Base-by-base conservation (phyloP, 2,888 invertebrate species). In the Apodemia mormo region DNA sequence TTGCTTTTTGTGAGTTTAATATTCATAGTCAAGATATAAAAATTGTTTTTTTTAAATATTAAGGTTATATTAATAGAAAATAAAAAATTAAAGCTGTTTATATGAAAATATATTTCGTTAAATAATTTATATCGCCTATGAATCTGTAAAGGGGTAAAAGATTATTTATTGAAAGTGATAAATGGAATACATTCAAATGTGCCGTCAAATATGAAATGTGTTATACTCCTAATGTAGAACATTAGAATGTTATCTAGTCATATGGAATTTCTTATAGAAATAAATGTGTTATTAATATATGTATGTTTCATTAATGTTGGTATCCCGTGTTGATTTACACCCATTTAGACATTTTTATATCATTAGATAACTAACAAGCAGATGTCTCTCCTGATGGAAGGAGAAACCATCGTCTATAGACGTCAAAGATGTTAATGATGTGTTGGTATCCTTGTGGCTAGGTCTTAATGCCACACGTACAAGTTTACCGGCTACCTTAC, bases 261-360 rank as follows among this genome's bases (percentile, higher is more conserved):
- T 76, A 77, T 75, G 70, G 75, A 76, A 75, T 77, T 76, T 76
- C 68, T 74, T 75, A 74, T 76, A 75, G 72, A 75, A 78, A 78
- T 76, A 75, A 74, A 77, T 58, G 58, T 29, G 30, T 58, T 58
- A 29, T 58, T 58, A 72, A 45, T 73, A 71, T 65, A n/a, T 52
- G 45, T 12, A 12, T 65, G 45, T 56, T 66, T 72, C 65, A 69
- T 33, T 64, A 45, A 12, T 12, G 3, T 22, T 45, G 12, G 2
- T 45, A 45, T 9, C 3, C 37, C 37, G 37, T 37, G 22, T 22
- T 22, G 22, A 22, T 22, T 22, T 22, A 22, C 22, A 22, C 22
- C 37, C 66, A 40, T 65, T n/a, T 8, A 29, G 30, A 64, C 43
- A n/a, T 54, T 54, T 54, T 2, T 54, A 54, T 0, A 14, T 54